phyloP scores from a whole-genome alignment of 2,888 invertebrate species.

The Capitulum mitella region DNA sequence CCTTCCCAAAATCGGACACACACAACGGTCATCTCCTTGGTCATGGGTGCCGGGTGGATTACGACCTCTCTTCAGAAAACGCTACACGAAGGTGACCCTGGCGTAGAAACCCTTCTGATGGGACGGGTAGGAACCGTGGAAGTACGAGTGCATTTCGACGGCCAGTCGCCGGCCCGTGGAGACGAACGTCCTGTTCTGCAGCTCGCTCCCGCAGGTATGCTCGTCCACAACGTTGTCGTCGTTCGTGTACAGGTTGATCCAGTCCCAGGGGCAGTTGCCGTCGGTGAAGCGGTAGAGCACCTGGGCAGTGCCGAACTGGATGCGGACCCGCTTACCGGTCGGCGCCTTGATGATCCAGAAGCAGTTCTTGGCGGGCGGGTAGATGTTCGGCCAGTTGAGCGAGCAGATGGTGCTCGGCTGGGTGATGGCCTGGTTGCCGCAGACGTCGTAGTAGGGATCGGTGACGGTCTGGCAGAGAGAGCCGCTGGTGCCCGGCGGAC shows the following conservation, averaged over 20 bases:
- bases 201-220: not conserved
- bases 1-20: no score
- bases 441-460: conserved; percentile 30
- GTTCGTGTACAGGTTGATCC: not conserved
- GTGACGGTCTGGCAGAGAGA: no score
- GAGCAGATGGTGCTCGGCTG: no score
- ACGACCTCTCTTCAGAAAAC: no score
- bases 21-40: no score
- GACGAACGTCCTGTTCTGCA: not conserved
- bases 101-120: conserved; percentile 26
- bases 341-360: not conserved
- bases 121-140: not conserved
- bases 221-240: not conserved
- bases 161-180: not conserved
- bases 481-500: no score
- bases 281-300: not conserved
- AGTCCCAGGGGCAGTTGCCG: not conserved
- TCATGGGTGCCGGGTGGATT: no score
- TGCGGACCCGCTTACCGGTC: not conserved
- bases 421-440: conserved; percentile 8
- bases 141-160: no score
- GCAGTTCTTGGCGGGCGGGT: no score
- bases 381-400: no score
- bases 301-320: not conserved
- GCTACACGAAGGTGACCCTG: no score